Base-by-base conservation (phyloP, 2,888 invertebrate genomes). In the Nemotelus nigrinus region DNA sequence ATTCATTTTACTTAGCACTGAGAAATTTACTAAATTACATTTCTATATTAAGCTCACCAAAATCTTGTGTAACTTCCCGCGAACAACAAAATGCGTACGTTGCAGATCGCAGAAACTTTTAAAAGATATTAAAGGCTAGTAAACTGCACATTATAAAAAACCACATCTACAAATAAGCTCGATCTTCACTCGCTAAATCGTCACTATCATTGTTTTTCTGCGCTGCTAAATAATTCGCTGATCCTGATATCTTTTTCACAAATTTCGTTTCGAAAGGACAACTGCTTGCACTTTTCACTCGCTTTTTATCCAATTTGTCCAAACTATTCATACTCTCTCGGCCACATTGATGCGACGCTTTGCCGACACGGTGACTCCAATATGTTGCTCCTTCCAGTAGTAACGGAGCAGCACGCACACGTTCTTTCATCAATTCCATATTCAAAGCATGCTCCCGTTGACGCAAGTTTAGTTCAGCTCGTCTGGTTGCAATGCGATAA, bases 361-460 rank as follows among this genome's bases (percentile, higher is more conserved):
- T 86, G 8, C 86, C 87, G 7, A 86, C 84, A 25, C 78, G 82
- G 0, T 86, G 84, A 2, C 85, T 84, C 85, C 86, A 86, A 72
- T 81, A 84, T 2, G 86, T 86, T 2, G 82, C 80, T 0, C 87
- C 87, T 79, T 87, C 87, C 3, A 87, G 82, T 3, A 87, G 80
- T 2, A 87, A 80, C 0, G 87, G 87, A 0, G 87, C 86, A 0
- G 87, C 85, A 80, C 86, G 86, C 1, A 87, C 87, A 0, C 87
- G 83, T 77, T 87, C 85, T 0, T 84, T 83, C 87, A 87, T 87
- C 81, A 87, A 78, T 76, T 86, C 85, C 86, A 87, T 86, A 75
- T 86, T 85, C 3, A 85, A 80, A 39, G 86, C 85, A 53, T 87
- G 85, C 72, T 86, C 85, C 72, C 86, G 85, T 75, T 85, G 83